phyloP scores from a whole-genome alignment of 1,140 invertebrate species.

The Drosophila melanica region DNA sequence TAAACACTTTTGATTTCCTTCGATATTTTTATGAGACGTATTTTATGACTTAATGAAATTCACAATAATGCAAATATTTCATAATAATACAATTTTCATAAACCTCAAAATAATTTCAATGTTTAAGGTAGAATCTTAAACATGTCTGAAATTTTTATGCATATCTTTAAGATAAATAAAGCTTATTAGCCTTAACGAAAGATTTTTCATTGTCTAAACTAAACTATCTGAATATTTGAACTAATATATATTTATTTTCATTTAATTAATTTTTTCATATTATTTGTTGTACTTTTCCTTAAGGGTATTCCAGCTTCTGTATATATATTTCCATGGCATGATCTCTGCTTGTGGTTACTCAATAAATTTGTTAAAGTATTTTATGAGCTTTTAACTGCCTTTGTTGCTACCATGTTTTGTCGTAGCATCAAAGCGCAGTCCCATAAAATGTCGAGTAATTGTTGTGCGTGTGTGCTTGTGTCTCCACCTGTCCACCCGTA shows the following conservation, averaged over 20 bases:
- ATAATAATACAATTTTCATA: too few relatives aligned
- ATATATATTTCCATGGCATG: neutral
- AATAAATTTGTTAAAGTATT: slow-evolving; percentile 80
- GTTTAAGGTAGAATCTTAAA: too few relatives aligned
- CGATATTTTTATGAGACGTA: too few relatives aligned
- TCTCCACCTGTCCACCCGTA: slow-evolving; percentile 49
- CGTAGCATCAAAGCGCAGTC: slow-evolving; percentile 44
- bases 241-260: neutral
- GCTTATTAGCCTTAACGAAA: too few relatives aligned
- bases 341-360: slow-evolving; percentile 44
- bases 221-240: too few relatives aligned
- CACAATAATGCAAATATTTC: too few relatives aligned
- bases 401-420: slow-evolving; percentile 76
- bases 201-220: too few relatives aligned
- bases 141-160: too few relatives aligned
- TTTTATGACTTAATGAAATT: too few relatives aligned
- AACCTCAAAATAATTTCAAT: too few relatives aligned
- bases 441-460: slow-evolving; percentile 64
- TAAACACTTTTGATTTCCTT: neutral
- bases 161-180: too few relatives aligned
- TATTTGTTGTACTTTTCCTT: neutral
- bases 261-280: neutral
- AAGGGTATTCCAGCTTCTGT: slow-evolving; percentile 35
- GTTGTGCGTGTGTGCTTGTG: slow-evolving; percentile 46
- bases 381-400: slow-evolving; percentile 79